phyloP scores from a whole-genome alignment of 2,797 vertebrate species.

The Pelochelys cantorii region DNA sequence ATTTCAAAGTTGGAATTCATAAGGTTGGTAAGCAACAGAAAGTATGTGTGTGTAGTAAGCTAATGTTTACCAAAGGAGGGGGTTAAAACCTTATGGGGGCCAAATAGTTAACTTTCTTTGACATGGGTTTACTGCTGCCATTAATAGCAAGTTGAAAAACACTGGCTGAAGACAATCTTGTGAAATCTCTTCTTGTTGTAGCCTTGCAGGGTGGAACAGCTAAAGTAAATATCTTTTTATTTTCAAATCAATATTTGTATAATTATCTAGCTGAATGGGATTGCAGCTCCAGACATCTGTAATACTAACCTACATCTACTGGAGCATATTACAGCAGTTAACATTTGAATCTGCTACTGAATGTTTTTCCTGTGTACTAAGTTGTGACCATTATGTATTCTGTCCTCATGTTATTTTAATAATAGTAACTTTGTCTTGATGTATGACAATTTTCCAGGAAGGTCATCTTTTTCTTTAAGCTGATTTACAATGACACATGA shows the following conservation, averaged over 20 bases:
- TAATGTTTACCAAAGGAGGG: background rate
- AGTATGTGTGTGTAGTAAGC: background rate
- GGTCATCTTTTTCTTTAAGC: background rate
- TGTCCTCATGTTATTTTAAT: slow-evolving; percentile 53
- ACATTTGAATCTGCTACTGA: slow-evolving; percentile 61
- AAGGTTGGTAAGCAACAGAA: background rate
- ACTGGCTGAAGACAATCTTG: background rate
- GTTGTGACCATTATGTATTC: slow-evolving; percentile 43
- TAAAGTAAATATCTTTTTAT: slow-evolving; percentile 71
- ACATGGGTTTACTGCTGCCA: background rate
- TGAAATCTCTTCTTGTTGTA: slow-evolving; percentile 24
- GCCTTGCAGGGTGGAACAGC: slow-evolving; percentile 33
- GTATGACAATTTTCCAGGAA: slow-evolving; percentile 33
- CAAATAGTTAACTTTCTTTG: background rate
- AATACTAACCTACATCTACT: slow-evolving; percentile 64
- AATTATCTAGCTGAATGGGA: slow-evolving; percentile 68
- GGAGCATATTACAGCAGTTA: slow-evolving; percentile 62
- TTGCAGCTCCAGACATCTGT: slow-evolving; percentile 52
- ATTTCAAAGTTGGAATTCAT: accelerated
- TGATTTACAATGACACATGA: background rate
- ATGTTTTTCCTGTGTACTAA: slow-evolving; percentile 35
- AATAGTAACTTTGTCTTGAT: slow-evolving; percentile 46
- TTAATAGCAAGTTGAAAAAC: background rate
- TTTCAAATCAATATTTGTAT: slow-evolving; percentile 76
- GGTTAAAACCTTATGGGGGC: background rate